Evolutionary conservation across 2,797 vertebrate genomes (phyloP).

Genomic region (Onychomys torridus): DNA sequence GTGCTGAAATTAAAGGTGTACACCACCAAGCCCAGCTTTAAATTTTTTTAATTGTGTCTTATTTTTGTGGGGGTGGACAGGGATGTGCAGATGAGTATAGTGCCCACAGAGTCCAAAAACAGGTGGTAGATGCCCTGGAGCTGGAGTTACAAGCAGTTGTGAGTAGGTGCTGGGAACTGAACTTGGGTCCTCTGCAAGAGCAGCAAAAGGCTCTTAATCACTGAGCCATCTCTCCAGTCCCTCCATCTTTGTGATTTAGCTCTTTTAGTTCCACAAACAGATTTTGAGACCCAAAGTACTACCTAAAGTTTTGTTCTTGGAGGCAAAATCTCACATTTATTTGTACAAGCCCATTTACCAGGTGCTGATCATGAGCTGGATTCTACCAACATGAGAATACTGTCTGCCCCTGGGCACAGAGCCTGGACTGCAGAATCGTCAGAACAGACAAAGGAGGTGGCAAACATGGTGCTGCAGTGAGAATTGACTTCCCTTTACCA

Average conservation of each 20-base stretch:
- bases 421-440: not conserved
- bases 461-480: not conserved
- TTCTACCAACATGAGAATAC: not conserved
- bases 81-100: not conserved
- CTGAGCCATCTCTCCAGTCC: not conserved
- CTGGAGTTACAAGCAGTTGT: not conserved
- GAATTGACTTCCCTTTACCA: not conserved
- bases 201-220: not conserved
- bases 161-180: not conserved
- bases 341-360: not conserved
- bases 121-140: not conserved
- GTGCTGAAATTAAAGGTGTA: not conserved
- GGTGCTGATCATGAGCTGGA: not conserved
- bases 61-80: not conserved
- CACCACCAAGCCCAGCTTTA: not conserved
- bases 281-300: not conserved
- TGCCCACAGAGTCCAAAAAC: not conserved
- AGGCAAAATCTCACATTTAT: not conserved
- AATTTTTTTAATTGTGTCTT: not conserved
- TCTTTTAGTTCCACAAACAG: not conserved
- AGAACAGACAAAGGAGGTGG: not conserved
- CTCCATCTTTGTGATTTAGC: not conserved
- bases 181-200: not conserved
- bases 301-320: not conserved
- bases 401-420: not conserved